Percentiles rank a stretch among this genome's conserved stretches.
Conservation (phyloP, 1,140 invertebrate genomes). For the Heliconius congener region DNA sequence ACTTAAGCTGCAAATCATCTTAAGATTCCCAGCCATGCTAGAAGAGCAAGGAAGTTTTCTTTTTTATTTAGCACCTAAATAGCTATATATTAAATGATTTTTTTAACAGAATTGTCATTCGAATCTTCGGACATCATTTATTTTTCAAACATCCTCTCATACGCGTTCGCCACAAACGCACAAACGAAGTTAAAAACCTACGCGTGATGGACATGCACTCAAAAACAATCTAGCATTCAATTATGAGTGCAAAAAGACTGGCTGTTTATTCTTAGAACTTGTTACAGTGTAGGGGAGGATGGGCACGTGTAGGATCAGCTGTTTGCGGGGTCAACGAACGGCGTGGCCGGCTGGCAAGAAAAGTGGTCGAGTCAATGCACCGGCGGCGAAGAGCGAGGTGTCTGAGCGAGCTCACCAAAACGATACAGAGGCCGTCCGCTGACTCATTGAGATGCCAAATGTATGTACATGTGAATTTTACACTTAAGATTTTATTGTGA, state of each 20-base stretch:
- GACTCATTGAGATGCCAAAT: slow-evolving; percentile 21
- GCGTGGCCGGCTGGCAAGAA: slow-evolving; percentile 51
- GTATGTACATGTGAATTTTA: background rate
- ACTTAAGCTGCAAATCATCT: no score
- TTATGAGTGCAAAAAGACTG: slow-evolving; percentile 45
- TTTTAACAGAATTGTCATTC: no score
- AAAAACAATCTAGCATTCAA: slow-evolving; percentile 41
- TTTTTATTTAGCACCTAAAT: background rate
- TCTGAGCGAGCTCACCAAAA: slow-evolving; percentile 44
- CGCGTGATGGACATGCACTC: slow-evolving; percentile 7
- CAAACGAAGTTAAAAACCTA: background rate
- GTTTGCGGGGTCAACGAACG: slow-evolving; percentile 54
- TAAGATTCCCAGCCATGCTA: no score
- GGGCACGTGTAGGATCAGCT: slow-evolving; percentile 66
- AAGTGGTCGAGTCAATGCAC: slow-evolving; percentile 57
- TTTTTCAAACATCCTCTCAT: background rate
- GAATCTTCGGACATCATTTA: no score
- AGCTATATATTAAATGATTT: no score
- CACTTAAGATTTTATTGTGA: background rate
- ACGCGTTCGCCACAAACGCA: background rate
- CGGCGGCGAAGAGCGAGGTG: slow-evolving; percentile 38
- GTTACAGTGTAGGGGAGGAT: slow-evolving; percentile 37
- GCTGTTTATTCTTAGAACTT: slow-evolving; percentile 46
- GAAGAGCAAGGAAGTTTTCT: background rate
- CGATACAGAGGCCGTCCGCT: slow-evolving; percentile 3